These are phyloP conservation scores for Oreochromis grahami DNA, from an alignment of 2,797 vertebrate genomes.

Conservation along the genomic window DNA sequence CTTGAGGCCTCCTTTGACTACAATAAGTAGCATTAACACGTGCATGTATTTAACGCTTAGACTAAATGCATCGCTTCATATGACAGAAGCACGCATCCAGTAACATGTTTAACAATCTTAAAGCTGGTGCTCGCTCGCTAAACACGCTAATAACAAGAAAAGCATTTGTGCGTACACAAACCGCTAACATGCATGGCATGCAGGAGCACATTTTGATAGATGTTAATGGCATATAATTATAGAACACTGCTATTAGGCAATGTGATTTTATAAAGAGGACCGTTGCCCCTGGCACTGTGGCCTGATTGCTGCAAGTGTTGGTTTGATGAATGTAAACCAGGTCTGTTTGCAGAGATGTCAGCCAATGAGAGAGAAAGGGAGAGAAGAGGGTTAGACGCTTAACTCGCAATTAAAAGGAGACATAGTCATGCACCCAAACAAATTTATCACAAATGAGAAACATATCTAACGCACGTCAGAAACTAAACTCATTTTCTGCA, in stretches of 20 bases:
- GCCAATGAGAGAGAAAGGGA: constrained; percentile 51
- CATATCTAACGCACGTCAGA: neutral
- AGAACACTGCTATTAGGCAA: constrained; percentile 76
- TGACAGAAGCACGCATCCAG: neutral
- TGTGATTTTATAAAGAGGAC: constrained; percentile 77
- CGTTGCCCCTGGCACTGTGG: constrained; percentile 72
- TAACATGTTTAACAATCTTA: constrained; percentile 14
- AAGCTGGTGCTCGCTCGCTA: constrained; percentile 26
- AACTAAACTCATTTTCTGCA: neutral
- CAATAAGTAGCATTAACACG: neutral
- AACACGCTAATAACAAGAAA: constrained; percentile 47
- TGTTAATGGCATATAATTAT: constrained; percentile 81
- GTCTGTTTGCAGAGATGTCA: constrained; percentile 74
- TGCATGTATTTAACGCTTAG: neutral
- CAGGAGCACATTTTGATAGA: constrained; percentile 76
- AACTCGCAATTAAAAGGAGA: constrained; percentile 56
- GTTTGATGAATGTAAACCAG: constrained; percentile 81
- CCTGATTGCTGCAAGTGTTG: constrained; percentile 78
- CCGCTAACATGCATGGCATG: constrained; percentile 61
- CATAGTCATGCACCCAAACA: constrained; percentile 14
- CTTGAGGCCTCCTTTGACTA: neutral
- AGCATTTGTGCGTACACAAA: constrained; percentile 54
- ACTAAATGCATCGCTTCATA: neutral
- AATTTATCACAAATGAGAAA: constrained; percentile 1
- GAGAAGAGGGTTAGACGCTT: constrained; percentile 16